These are phyloP conservation scores for Brachionus asplanchnoidis DNA, from an alignment of 1,140 invertebrate genomes.

Conservation along the genomic window DNA sequence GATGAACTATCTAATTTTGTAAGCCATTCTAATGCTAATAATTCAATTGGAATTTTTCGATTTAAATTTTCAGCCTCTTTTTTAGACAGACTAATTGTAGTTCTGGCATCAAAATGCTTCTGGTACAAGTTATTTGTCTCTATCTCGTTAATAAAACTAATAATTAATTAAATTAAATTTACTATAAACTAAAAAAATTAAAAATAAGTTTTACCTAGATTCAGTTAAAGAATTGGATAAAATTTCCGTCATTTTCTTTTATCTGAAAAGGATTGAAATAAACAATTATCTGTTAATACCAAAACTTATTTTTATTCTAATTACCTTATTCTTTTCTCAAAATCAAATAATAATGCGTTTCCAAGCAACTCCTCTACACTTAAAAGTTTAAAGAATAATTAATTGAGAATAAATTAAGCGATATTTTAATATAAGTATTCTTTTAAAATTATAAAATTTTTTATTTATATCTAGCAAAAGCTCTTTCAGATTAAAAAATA, in stretches of 20 bases:
- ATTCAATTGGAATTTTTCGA: conserved; percentile 52
- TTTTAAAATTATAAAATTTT: no score
- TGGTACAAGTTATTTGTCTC: neutral
- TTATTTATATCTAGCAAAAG: no score
- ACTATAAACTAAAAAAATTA: neutral
- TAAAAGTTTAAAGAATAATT: neutral
- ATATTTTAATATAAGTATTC: no score
- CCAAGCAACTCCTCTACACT: neutral
- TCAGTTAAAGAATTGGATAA: neutral
- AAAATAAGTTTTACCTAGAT: neutral
- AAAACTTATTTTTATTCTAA: neutral
- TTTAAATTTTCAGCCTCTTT: neutral
- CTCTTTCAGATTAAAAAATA: no score
- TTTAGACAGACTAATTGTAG: neutral
- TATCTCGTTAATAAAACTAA: neutral
- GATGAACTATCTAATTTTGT: conserved; percentile 49
- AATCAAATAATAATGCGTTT: neutral
- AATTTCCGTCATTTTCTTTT: neutral
- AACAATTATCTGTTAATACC: neutral
- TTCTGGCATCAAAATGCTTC: neutral
- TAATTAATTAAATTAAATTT: neutral
- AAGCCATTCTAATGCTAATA: conserved; percentile 54
- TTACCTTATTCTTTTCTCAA: neutral
- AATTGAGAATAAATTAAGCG: no score
- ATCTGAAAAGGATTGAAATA: neutral